Evolutionary conservation across 2,888 invertebrate genomes (phyloP), one percentile per base, ranked within the genome.

Genomic region (Disparrhopalites patrizii): DNA sequence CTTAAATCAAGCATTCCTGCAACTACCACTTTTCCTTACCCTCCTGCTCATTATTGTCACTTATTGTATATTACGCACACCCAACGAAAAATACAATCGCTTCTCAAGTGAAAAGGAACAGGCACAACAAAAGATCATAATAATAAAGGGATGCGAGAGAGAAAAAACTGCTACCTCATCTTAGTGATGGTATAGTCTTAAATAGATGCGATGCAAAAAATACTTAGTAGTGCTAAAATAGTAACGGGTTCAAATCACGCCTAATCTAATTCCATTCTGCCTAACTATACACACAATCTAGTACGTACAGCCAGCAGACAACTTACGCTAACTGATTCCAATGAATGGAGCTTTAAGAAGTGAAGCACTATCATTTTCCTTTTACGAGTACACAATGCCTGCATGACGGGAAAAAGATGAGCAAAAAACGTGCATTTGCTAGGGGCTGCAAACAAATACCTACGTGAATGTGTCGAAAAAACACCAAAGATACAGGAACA

Each of bases 201-300:
- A 1, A 47, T 23, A 43, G 43, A 1, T n/a, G 23, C 47, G 23
- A 23, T 36, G 55, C 47, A 47, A 47, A 47, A 47, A n/a, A n/a
- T n/a, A 47, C 20, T 3, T 8, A 20, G 23, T 25, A 47, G 25
- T 47, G 25, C 47, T 20, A 55, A 55, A 55, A 55, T 23, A 55
- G 55, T 55, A 31, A 33, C 36, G 36, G 55, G n/a, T 55, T 55
- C 23, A 33, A 55, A 55, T 55, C 36, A 55, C n/a, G n/a, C n/a
- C n/a, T n/a, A n/a, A n/a, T n/a, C n/a, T n/a, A n/a, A n/a, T n/a
- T n/a, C n/a, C n/a, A n/a, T n/a, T 13, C 55, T 55, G 25, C 54
- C 28, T 54, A 15, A 25, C 13, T 18, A 54, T 50, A 36, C n/a
- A n/a, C n/a, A n/a, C n/a, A n/a, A n/a, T n/a, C n/a, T 8, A 23